Base-by-base conservation (phyloP, 2,888 invertebrate species). In the Pristionchus exspectatus region DNA sequence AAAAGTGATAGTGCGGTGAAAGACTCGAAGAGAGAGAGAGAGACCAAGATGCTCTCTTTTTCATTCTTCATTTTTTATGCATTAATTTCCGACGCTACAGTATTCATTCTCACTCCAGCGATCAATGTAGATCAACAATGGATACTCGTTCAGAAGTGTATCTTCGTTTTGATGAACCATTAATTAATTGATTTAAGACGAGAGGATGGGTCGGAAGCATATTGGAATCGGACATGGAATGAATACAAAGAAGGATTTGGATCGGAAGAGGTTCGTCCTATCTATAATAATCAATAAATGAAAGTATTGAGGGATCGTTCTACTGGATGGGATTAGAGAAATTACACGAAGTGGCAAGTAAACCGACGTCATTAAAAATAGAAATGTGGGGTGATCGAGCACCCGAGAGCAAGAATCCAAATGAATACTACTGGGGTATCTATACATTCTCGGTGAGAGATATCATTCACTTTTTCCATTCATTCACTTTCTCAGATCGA, bases 261-360 rank as follows among this genome's bases (percentile, higher is more conserved):
- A 63, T 14, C 33, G 12, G 38, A 30, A 33, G n/a, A 85, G 33
- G 85, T 85, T 33, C n/a, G n/a, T 27, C 14, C 12, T 56, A 18
- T n/a, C 56, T 83, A 27, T 38, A 50, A 18, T 56, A 38, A 18
- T 84, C 27, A 18, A 5, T 81, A 21, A 44, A 33, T 18, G 27
- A 18, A 50, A 38, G 24, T 54, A 27, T n/a, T 56, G 14, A 85
- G 85, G 85, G 85, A 50, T 12, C 56, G 12, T 56, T 63, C 56
- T 85, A 63, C n/a, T 85, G 85, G 85, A 38, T 85, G n/a, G 85
- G 85, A 85, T 63, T 85, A 14, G 85, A 85, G 38, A 33, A 33
- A n/a, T 33, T 85, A 21, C 59, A 56, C 59, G 21, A 10, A 85
- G 9, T 33, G 21, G 56, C 85, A 21, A 38, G 24, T 63, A 63